Evolutionary conservation across 2,888 invertebrate genomes (phyloP), one percentile per base, ranked within the genome.

Genomic region (Conops quadrifasciatus): DNA sequence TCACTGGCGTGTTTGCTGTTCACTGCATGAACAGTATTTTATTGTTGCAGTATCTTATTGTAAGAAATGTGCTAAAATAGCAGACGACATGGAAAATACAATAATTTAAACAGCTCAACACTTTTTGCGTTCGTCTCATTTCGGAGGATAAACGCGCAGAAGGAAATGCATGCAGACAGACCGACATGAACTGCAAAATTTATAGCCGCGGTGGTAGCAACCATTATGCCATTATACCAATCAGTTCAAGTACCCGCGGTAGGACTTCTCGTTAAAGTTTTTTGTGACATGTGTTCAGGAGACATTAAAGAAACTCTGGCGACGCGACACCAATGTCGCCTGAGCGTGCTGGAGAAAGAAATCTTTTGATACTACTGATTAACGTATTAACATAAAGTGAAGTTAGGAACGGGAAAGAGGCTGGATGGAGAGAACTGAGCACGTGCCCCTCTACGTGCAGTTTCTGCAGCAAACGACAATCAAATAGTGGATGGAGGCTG

Each of bases 261-360:
- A 56, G 15, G 24, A 26, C 26, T 26, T 56, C 56, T 56, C 9
- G 36, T 36, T 36, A 9, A 7, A 7, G 36, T 36, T 36, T 4
- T 36, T 26, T 21, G 60, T 74, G 75, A 74, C 76, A 76, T 75
- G 74, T 75, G 76, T 73, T 69, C 64, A 75, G 9, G 36, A 73
- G 66, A 66, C 71, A 67, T 73, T 74, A 65, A 62, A 70, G 56
- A 11, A 60, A 60, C 30, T 45, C 47, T 60, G 43, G 58, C 62
- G 30, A 58, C 64, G 58, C 62, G 30, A 58, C 64, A 21, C 49
- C 62, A 62, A 7, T 26, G 16, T 67, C 30, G 67, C 47, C 15
- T 26, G 60, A 9, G 53, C 53, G 60, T n/a, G 53, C 53, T 30
- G 62, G 26, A 28, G 26, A 19, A 63, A 15, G 45, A 58, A 26